Evolutionary conservation across 2,797 vertebrate genomes (phyloP), one percentile per base, ranked within the genome.

Genomic region (Cuculus canorus): DNA sequence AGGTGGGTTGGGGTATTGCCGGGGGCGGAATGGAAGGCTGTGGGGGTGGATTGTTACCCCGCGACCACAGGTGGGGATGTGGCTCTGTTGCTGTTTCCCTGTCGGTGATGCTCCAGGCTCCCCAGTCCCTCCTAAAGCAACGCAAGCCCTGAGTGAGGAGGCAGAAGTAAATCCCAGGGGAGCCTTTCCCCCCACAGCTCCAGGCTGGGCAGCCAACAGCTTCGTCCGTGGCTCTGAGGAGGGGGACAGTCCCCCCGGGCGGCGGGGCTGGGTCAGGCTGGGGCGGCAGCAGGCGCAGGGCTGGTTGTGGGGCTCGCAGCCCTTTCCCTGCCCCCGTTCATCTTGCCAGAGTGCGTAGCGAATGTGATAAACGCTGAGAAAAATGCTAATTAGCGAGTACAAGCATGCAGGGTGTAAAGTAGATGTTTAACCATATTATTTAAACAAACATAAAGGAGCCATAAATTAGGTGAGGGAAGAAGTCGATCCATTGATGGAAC

Each of bases 371-470:
- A 90, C 2, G 1, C 45, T 5, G 3, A 81, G 76, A 30, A 73
- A 94, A 88, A 87, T 7, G 37, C 68, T 96, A 83, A 94, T 96
- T 91, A 92, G n/a, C 2, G 7, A 79, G 52, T 69, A 91, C 75
- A 79, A 78, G 77, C 27, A 3, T 72, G 82, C n/a, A 56, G 87
- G 64, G 80, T 87, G 90, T 92, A 81, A 93, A 92, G 90, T 27
- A 86, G 91, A 52, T 92, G 82, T 92, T 94, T 90, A 92, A 93
- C 93, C 53, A 35, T 86, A 81, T 96, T 95, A 94, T 79, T 88
- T 87, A 96, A 97, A 95, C 94, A 96, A 91, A 94, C 65, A 93
- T 60, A 88, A 80, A 92, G 92, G 61, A 81, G 70, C 56, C 57
- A 78, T 90, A 89, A 92, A 88, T 91, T 86, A 81, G 71, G 25